Base-by-base conservation (phyloP, 1,140 invertebrate genomes). In the Orussus abietinus region DNA sequence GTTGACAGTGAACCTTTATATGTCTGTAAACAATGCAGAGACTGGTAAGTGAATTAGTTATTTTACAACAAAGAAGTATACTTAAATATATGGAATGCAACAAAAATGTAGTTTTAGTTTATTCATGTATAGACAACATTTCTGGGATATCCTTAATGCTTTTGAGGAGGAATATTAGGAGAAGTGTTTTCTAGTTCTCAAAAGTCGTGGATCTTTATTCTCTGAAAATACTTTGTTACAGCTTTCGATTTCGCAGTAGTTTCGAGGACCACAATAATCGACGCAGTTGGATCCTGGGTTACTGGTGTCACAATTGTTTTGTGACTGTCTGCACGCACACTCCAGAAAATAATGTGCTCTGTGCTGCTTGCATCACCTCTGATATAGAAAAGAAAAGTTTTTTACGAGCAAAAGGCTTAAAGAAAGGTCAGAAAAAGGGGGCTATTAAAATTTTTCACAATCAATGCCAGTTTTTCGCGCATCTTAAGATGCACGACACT, bases 401-500 rank as follows among this genome's bases (percentile, higher is more conserved):
- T 33, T 33, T 20, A 33, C 5, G 4, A 5, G 10, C 13, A 11
- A 12, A 41, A 33, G 3, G 39, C 10, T 38, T 62, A 14, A 38
- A 42, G 2, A 61, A 40, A n/a, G 38, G 21, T 7, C 48, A 54
- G 5, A 62, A 58, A 14, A 19, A 42, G 10, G 67, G 63, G 1
- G 47, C 49, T 5, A 46, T 59, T 3, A 48, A 47, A 12, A 13
- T 72, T 7, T 72, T 72, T 38, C 68, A 68, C 38, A 72, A 72
- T 34, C 67, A 65, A 22, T 72, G 69, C 36, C 59, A 58, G 30
- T 68, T 71, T 12, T 57, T 68, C 15, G 42, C 56, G 12, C 68
- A 72, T 41, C 13, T 71, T 9, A 53, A 57, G 28, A 15, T 28
- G 0, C 68, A 72, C 36, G 38, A 46, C 10, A 45, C 53, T 5